Percentiles rank a stretch among this genome's conserved stretches.
Evolutionary conservation across 2,888 invertebrate species (phyloP).

Genomic region (Autographa gamma): DNA sequence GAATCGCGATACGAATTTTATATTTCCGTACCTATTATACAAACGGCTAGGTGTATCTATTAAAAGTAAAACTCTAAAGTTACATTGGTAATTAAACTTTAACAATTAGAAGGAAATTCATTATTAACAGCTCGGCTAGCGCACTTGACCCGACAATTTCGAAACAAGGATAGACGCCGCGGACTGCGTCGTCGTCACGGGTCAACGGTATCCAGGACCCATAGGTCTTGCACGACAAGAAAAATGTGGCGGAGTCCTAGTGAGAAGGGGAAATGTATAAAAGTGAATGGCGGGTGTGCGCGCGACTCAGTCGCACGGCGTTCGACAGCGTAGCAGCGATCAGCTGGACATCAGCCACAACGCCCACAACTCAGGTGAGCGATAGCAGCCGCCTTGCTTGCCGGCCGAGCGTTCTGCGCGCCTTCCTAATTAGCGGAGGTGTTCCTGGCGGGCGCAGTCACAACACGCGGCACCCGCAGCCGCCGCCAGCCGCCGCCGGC

Average conservation of each 20-base stretch:
- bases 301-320: slow-evolving; percentile 82
- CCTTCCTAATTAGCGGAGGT: slow-evolving; percentile 58
- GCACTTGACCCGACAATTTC: slow-evolving; percentile 61
- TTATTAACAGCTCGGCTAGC: slow-evolving; percentile 31
- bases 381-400: slow-evolving; percentile 46
- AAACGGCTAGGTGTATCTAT: neutral
- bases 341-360: slow-evolving; percentile 51
- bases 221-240: slow-evolving; percentile 69
- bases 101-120: slow-evolving; percentile 8
- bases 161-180: slow-evolving; percentile 58
- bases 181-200: slow-evolving; percentile 64
- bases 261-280: slow-evolving; percentile 83
- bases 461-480: slow-evolving; percentile 53
- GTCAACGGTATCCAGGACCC: slow-evolving; percentile 71
- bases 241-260: slow-evolving; percentile 67
- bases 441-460: slow-evolving; percentile 57
- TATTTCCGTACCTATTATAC: neutral
- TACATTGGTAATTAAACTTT: slow-evolving; percentile 2
- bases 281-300: slow-evolving; percentile 77
- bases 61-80: slow-evolving; percentile 7
- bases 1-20: slow-evolving; percentile 9
- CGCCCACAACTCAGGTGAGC: slow-evolving; percentile 66
- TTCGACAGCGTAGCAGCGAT: slow-evolving; percentile 69
- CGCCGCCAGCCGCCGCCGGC: slow-evolving; percentile 45
- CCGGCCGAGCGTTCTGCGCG: slow-evolving; percentile 43